Evolutionary conservation across 2,888 invertebrate species (phyloP), one percentile per base, ranked within the genome.

Genomic region (Sinohyriopsis cumingii): DNA sequence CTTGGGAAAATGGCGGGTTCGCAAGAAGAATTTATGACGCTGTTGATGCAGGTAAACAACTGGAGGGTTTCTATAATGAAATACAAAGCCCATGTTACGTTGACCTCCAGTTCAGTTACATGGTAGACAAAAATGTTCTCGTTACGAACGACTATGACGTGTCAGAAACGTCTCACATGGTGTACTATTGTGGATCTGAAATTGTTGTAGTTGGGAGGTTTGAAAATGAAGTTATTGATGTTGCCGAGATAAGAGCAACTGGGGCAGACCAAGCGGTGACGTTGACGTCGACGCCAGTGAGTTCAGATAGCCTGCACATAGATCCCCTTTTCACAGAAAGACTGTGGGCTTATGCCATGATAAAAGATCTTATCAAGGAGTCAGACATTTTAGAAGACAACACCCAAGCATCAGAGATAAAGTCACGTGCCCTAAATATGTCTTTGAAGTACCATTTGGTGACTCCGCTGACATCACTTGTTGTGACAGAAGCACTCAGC

Each of bases 11-110:
- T 89, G 91, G 91, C 54, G 95, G 94, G 6, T 93, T 94, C 88
- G 92, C 93, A 82, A 91, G 94, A 3, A 93, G 93, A 87, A 94
- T 95, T 78, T 94, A 94, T 89, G 94, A 93, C 87, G 93, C 93
- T n/a, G 91, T 93, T 0, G 94, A 94, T 86, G 93, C 94, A 3
- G 92, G 92, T 74, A 88, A 93, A 59, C 94, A 94, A 87, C 90
- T 95, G 61, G 90, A 92, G 63, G 92, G 93, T 86, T 94, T 90
- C 75, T 91, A 88, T 76, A 73, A 81, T 55, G 93, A 93, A 89
- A 93, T 95, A 69, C 92, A 94, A 0, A 93, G 93, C 9, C 94
- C 94, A 1, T 90, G 94, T 18, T 90, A 94, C 63, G 91, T 93
- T 1, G 92, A 94, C 83, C 93, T 94, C 69, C 91, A 92, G n/a